Base-by-base conservation (phyloP, 2,113 vertebrate species). In the Oceanites oceanicus region DNA sequence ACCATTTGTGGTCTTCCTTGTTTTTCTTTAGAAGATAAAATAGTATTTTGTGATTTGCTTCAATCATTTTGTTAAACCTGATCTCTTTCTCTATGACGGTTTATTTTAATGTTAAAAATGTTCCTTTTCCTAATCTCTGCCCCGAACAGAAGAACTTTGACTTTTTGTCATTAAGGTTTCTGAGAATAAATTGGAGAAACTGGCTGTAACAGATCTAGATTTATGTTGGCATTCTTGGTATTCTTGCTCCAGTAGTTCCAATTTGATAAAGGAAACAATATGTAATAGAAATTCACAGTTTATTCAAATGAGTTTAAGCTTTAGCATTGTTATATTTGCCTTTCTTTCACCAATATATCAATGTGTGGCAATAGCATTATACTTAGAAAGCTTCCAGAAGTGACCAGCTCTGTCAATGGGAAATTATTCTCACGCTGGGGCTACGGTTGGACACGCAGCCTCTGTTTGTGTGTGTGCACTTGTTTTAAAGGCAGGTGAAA, bases 241-340 rank as follows among this genome's bases (percentile, higher is more conserved):
- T 95, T 96, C 91, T 95, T 97, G 94, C 94, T 96, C 87, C 94
- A 95, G 92, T 95, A 96, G 96, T 96, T 97, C 88, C 94, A 88
- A 88, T 96, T 96, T 95, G 95, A 96, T 97, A 95, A 97, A 96
- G 96, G 93, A 96, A 97, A 96, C 93, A 93, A 95, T 97, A 82
- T 93, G 88, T 92, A 94, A 95, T 97, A 95, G 90, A 95, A 97
- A 93, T 94, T 88, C 94, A 81, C 82, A 86, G 94, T 93, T 96
- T 94, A 96, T 93, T 96, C 92, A 96, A 94, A 96, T 96, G 86
- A 96, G 91, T 73, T 79, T 52, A 70, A 91, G 91, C 96, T 94
- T 91, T 95, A 91, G 89, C 89, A 96, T 97, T 95, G 97, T 95
- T 92, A 50, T 59, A 59, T 95, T 94, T 95, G 91, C 70, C 84